phyloP scores from a whole-genome alignment of 37 sponge, comb jelly and placozoan species.

The Theonella swinhoei region DNA sequence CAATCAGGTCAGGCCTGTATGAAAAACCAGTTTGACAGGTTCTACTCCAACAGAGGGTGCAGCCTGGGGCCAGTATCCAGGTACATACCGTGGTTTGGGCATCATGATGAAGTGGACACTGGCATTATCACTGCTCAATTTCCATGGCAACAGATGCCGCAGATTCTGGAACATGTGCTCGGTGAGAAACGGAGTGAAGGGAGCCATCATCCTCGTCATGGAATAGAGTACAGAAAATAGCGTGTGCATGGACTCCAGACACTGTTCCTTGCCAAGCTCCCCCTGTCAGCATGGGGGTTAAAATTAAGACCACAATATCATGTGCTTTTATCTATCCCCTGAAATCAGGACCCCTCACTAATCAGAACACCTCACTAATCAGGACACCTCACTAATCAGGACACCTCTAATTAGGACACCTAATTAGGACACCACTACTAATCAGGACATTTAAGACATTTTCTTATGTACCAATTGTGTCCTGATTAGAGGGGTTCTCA shows the following conservation, averaged over 20 bases:
- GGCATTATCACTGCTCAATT: constrained; percentile 57
- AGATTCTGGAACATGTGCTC: constrained; percentile 96
- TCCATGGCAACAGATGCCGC: constrained; percentile 42
- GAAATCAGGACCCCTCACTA: too few species aligned
- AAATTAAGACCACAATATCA: neutral
- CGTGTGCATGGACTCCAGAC: constrained; percentile 73
- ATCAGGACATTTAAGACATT: too few species aligned
- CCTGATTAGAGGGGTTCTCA: too few species aligned
- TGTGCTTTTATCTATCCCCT: neutral
- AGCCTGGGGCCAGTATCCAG: neutral
- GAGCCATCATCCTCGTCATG: constrained; percentile 96
- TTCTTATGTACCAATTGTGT: too few species aligned
- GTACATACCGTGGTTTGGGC: constrained; percentile 68
- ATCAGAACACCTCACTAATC: too few species aligned
- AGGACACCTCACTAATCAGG: too few species aligned
- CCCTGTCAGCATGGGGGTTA: constrained; percentile 44
- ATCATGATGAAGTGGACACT: constrained; percentile 88
- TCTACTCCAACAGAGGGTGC: neutral
- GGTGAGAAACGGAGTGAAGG: constrained; percentile 97
- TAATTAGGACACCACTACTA: neutral
- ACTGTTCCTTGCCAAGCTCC: constrained; percentile 70
- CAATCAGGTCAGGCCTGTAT: constrained; percentile 76
- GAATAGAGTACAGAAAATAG: constrained; percentile 86
- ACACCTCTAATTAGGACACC: neutral
- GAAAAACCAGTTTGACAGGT: constrained; percentile 6